phyloP scores from a whole-genome alignment of 2,888 invertebrate species.

The Sialis lutaria region DNA sequence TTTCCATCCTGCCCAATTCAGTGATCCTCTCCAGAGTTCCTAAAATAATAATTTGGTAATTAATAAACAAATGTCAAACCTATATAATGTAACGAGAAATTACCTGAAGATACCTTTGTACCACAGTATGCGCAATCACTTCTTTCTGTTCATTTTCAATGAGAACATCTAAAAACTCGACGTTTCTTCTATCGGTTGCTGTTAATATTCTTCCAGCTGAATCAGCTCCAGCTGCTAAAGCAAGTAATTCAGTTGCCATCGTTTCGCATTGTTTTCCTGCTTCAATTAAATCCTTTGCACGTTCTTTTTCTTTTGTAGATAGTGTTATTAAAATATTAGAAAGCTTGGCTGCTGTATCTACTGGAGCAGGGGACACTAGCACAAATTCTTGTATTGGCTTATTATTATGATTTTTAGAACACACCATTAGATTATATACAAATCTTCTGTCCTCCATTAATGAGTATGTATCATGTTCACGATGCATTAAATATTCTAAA shows the following conservation, averaged over 20 bases:
- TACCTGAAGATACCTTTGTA: slow-evolving; percentile 89
- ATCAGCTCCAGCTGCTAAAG: slow-evolving; percentile 84
- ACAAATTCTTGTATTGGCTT: slow-evolving; percentile 96
- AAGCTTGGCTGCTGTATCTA: slow-evolving; percentile 95
- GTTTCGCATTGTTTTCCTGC: slow-evolving; percentile 93
- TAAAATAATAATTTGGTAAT: slow-evolving; percentile 23
- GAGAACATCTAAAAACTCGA: slow-evolving; percentile 88
- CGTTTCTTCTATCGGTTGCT: slow-evolving; percentile 84
- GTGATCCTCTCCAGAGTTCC: slow-evolving; percentile 95
- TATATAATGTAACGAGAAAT: slow-evolving; percentile 22
- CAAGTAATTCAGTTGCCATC: slow-evolving; percentile 92
- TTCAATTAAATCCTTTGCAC: slow-evolving; percentile 88
- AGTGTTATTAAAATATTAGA: slow-evolving; percentile 79
- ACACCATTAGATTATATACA: slow-evolving; percentile 95
- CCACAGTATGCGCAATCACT: slow-evolving; percentile 91
- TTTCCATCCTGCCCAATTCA: slow-evolving; percentile 93
- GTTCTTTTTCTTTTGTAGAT: slow-evolving; percentile 92
- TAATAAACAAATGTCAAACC: slow-evolving; percentile 7
- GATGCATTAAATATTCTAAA: slow-evolving; percentile 85
- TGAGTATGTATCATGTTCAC: slow-evolving; percentile 93
- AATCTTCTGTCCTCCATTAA: slow-evolving; percentile 97
- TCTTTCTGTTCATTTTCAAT: slow-evolving; percentile 99
- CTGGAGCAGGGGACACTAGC: slow-evolving; percentile 96
- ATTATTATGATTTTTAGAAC: slow-evolving; percentile 89
- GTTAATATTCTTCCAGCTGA: slow-evolving; percentile 89